A percentile compares a stretch with the other conserved stretches of the same genome.
Conservation (phyloP, 2,888 invertebrate genomes). For the Hypomecis punctinalis region DNA sequence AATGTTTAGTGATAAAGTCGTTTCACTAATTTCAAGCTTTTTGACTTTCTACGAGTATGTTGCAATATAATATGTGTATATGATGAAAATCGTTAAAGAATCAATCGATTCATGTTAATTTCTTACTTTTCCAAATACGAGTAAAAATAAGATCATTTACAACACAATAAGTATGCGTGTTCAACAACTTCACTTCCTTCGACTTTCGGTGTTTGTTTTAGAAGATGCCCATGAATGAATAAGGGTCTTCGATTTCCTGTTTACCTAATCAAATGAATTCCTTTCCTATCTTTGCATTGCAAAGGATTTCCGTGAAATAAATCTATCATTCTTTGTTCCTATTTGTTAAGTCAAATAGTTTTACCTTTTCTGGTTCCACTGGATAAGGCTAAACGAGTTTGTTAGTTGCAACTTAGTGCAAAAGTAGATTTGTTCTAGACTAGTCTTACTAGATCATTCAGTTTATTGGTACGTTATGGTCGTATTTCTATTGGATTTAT, state of each 20-base stretch:
- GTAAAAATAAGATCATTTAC: too few species aligned
- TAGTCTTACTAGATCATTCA: slow-evolving; percentile 15
- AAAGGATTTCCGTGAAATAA: slow-evolving; percentile 32
- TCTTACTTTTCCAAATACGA: too few species aligned
- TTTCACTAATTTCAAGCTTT: too few species aligned
- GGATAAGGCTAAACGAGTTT: slow-evolving; percentile 31
- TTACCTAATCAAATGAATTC: slow-evolving; percentile 25
- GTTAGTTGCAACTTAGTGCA: slow-evolving; percentile 14
- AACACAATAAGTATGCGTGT: background rate
- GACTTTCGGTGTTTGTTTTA: slow-evolving; percentile 9
- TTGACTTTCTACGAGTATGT: too few species aligned
- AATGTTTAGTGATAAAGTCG: too few species aligned
- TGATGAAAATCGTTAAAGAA: too few species aligned
- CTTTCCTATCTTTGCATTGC: slow-evolving; percentile 25
- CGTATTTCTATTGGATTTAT: background rate
- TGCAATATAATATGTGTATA: too few species aligned
- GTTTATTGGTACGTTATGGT: background rate
- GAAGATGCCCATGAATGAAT: slow-evolving; percentile 4
- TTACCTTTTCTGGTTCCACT: slow-evolving; percentile 27
- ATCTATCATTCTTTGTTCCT: slow-evolving; percentile 33
- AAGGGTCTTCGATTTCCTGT: slow-evolving; percentile 22
- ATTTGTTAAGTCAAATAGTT: slow-evolving; percentile 31
- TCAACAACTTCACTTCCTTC: background rate
- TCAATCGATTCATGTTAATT: too few species aligned
- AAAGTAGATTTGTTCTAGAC: slow-evolving; percentile 4